Evolutionary conservation across 2,797 vertebrate species (phyloP).

Genomic region (Diplodus sargus): DNA sequence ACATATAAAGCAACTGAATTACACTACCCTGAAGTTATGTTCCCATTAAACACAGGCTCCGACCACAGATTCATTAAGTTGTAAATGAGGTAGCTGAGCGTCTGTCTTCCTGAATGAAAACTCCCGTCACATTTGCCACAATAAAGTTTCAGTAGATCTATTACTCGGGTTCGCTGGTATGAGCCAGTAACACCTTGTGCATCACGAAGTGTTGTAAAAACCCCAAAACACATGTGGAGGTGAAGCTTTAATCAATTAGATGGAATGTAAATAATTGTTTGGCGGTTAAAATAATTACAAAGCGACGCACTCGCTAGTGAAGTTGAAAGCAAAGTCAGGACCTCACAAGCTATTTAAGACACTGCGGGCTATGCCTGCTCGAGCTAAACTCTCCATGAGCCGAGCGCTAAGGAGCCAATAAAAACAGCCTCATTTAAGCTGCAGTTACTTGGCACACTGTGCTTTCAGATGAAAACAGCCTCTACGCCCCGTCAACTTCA

Average conservation of each 20-base stretch:
- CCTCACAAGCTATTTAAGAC: conserved; percentile 75
- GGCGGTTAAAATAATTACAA: conserved; percentile 67
- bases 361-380: conserved; percentile 60
- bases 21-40: conserved; percentile 46
- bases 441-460: conserved; percentile 64
- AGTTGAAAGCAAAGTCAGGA: conserved; percentile 65
- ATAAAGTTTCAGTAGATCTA: conserved; percentile 27
- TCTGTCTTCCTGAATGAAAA: conserved; percentile 40
- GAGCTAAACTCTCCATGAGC: conserved; percentile 62
- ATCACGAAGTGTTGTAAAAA: conserved; percentile 54
- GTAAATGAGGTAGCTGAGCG: conserved; percentile 45
- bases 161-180: conserved; percentile 28
- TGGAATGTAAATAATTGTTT: conserved; percentile 71
- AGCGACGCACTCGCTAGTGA: conserved; percentile 41
- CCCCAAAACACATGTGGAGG: conserved; percentile 54
- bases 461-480: conserved; percentile 57
- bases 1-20: conserved; percentile 41
- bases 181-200: conserved; percentile 49
- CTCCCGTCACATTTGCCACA: conserved; percentile 46
- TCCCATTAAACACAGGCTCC: conserved; percentile 52
- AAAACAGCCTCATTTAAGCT: conserved; percentile 73
- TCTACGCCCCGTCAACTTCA: conserved; percentile 62
- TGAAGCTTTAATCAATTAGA: conserved; percentile 67
- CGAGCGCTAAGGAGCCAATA: conserved; percentile 70
- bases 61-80: conserved; percentile 43